Evolutionary conservation across 2,888 invertebrate genomes (phyloP).

Genomic region (Cataglyphis altisquamis): DNA sequence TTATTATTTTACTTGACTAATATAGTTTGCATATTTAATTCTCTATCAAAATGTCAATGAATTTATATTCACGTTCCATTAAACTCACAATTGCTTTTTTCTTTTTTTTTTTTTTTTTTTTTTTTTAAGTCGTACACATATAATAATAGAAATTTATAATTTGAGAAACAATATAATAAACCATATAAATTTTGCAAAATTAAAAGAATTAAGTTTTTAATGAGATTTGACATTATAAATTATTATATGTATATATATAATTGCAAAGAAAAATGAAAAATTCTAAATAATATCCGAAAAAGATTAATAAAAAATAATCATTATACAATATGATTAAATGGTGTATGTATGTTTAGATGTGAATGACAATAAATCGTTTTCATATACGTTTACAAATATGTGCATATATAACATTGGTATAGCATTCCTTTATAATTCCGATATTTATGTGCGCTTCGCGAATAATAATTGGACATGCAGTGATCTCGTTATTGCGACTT

Average conservation of each 20-base stretch:
- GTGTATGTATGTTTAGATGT: background rate
- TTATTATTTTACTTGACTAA: background rate
- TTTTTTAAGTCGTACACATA: background rate
- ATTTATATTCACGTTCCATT: slow-evolving; percentile 20
- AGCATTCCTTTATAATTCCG: background rate
- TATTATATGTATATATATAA: background rate
- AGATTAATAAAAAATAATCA: background rate
- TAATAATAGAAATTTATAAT: background rate
- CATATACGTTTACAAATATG: background rate
- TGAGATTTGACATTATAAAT: background rate
- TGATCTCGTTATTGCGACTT: slow-evolving; percentile 7
- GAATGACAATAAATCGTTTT: background rate
- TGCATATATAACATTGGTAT: background rate
- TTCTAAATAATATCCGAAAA: background rate
- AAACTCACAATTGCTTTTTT: background rate
- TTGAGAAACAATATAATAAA: background rate
- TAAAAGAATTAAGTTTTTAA: slow-evolving; percentile 5
- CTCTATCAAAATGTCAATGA: background rate
- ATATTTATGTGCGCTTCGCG: background rate
- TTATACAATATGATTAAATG: background rate
- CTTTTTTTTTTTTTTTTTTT: background rate
- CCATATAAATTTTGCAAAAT: background rate
- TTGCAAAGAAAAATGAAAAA: background rate
- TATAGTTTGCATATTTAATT: background rate
- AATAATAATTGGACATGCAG: slow-evolving; percentile 9